Conservation (phyloP, 30 jellyfish, hydroid and myxozoan species). For the Sanderia malayensis region DNA sequence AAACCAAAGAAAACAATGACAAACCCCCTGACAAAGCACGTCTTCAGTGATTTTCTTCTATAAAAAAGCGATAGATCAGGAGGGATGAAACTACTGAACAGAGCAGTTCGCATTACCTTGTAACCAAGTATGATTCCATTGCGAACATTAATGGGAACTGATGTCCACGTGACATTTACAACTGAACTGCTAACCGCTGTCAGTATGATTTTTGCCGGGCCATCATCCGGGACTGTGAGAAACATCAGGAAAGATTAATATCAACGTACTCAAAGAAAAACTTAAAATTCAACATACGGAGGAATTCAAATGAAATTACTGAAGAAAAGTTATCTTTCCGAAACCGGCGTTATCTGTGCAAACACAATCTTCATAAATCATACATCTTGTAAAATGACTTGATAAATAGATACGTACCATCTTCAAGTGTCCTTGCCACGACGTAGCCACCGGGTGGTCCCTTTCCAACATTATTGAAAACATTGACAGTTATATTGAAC, state of each 20-base stretch:
- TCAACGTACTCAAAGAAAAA: too few relatives aligned
- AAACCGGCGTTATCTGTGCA: too few relatives aligned
- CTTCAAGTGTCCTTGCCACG: slow-evolving; percentile 84
- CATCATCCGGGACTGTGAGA: slow-evolving; percentile 83
- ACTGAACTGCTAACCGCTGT: slow-evolving; percentile 59
- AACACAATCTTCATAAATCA: neutral
- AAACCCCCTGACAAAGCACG: too few relatives aligned
- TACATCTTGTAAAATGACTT: neutral
- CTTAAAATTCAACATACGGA: too few relatives aligned
- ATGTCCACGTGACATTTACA: slow-evolving; percentile 84
- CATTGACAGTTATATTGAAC: slow-evolving; percentile 73
- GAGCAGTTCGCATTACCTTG: too few relatives aligned
- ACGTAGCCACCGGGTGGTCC: slow-evolving; percentile 78
- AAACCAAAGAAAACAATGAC: too few relatives aligned
- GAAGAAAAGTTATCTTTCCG: too few relatives aligned
- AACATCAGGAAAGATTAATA: too few relatives aligned
- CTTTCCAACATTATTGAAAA: slow-evolving; percentile 66
- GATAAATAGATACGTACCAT: slow-evolving; percentile 47
- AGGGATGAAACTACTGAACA: too few relatives aligned
- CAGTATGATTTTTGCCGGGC: slow-evolving; percentile 67
- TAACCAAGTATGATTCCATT: slow-evolving; percentile 87
- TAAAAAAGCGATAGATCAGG: too few relatives aligned
- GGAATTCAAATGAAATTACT: too few relatives aligned
- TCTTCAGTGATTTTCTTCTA: too few relatives aligned
- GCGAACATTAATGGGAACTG: slow-evolving; percentile 68